phyloP scores from a whole-genome alignment of 2,797 vertebrate genomes.

The Typhlichthys subterraneus region DNA sequence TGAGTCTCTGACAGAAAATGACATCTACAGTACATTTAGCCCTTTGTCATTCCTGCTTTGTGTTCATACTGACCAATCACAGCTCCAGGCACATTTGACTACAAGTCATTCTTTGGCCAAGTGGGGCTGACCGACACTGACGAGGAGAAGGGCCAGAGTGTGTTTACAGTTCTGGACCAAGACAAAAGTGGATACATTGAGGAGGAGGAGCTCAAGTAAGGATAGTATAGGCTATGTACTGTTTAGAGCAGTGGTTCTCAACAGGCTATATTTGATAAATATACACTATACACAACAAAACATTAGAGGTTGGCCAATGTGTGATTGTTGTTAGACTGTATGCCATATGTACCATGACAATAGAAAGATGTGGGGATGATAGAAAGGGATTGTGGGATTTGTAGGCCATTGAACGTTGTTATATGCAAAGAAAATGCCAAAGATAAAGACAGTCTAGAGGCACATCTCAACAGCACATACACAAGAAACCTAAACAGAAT shows the following conservation, averaged over 20 bases:
- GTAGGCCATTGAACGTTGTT: too few species aligned
- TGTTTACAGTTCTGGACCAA: conserved; percentile 79
- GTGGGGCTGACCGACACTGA: conserved; percentile 69
- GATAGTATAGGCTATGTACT: background rate
- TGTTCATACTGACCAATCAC: conserved; percentile 27
- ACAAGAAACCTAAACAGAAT: conserved; percentile 1
- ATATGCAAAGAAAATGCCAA: too few species aligned
- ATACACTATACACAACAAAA: too few species aligned
- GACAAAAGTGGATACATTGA: conserved; percentile 83
- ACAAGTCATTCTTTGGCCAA: conserved; percentile 75
- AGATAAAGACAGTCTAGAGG: background rate
- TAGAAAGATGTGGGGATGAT: too few species aligned
- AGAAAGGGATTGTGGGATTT: too few species aligned
- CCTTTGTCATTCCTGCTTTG: conserved; percentile 11
- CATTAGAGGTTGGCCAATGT: too few species aligned
- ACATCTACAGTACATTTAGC: conserved; percentile 54
- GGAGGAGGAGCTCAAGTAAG: conserved; percentile 81
- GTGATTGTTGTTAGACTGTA: too few species aligned
- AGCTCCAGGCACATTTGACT: conserved; percentile 77
- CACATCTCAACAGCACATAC: conserved; percentile 16
- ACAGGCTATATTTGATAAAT: too few species aligned
- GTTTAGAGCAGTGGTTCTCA: too few species aligned
- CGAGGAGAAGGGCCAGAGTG: conserved; percentile 59
- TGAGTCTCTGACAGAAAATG: conserved; percentile 60
- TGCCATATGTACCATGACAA: too few species aligned